phyloP scores from a whole-genome alignment of 2,113 vertebrate genomes.

The Pterophyllum scalare region DNA sequence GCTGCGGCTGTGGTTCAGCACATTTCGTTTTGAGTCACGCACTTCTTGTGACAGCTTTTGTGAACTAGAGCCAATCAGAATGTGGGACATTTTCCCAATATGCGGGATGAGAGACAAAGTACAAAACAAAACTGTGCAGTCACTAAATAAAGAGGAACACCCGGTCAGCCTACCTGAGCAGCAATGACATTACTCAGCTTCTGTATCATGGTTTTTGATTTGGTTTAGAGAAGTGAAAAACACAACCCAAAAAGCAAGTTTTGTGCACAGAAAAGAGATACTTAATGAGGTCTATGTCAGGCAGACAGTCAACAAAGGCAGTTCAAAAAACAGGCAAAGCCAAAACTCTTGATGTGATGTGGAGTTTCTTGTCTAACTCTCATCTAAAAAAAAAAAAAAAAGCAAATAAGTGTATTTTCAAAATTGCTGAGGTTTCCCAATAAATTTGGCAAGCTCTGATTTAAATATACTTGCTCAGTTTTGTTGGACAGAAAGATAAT shows the following conservation, averaged over 20 bases:
- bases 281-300: no score
- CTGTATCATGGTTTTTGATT: not conserved
- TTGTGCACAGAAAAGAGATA: no score
- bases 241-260: no score
- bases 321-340: not conserved
- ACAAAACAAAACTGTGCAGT: not conserved
- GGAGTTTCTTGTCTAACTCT: no score
- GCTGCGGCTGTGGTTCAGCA: no score
- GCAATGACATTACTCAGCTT: not conserved
- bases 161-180: not conserved
- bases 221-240: not conserved
- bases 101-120: not conserved
- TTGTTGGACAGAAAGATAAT: no score
- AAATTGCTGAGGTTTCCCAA: no score
- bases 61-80: not conserved
- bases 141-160: not conserved
- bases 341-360: not conserved
- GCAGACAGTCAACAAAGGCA: not conserved
- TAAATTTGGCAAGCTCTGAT: fast-evolving
- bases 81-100: not conserved
- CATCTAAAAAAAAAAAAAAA: not conserved
- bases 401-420: no score
- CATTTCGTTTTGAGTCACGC: no score
- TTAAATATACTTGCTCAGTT: not conserved
- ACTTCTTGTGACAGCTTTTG: not conserved